Conservation (phyloP, 2,113 vertebrate genomes). For the Scophthalmus maximus region DNA sequence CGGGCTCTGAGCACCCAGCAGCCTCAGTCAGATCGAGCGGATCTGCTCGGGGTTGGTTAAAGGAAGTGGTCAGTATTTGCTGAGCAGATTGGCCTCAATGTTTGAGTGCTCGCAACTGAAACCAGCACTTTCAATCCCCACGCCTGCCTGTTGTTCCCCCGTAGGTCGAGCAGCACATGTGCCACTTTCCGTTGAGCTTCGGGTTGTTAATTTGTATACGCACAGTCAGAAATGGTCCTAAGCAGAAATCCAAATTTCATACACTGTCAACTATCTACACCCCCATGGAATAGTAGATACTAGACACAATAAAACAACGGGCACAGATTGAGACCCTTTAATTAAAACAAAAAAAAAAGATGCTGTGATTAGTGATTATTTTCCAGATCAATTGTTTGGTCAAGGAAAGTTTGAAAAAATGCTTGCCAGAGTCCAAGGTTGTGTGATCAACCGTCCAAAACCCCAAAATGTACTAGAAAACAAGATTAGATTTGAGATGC, state of each 20-base stretch:
- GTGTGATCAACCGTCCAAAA: not conserved
- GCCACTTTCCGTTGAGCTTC: not conserved
- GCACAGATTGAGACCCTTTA: too few relatives aligned
- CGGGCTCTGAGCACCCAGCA: conserved; percentile 8
- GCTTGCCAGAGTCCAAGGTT: too few relatives aligned
- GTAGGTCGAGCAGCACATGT: conserved; percentile 45
- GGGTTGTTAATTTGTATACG: not conserved
- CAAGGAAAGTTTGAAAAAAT: too few relatives aligned
- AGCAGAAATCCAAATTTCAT: not conserved
- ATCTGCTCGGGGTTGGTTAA: conserved; percentile 52
- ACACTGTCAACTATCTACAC: too few relatives aligned
- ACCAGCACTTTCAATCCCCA: conserved; percentile 67
- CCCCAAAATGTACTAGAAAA: not conserved
- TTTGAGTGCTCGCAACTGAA: conserved; percentile 65
- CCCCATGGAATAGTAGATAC: too few relatives aligned
- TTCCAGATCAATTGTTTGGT: too few relatives aligned
- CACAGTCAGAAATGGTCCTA: not conserved
- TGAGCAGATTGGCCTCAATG: conserved; percentile 74
- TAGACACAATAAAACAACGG: too few relatives aligned
- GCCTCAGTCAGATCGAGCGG: conserved; percentile 20
- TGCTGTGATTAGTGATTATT: too few relatives aligned
- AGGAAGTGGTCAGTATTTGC: conserved; percentile 84
- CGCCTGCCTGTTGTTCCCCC: conserved; percentile 46
- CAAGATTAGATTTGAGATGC: not conserved
- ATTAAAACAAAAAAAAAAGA: too few relatives aligned